Base-by-base conservation (phyloP, 2,113 vertebrate genomes). In the Coreoperca whiteheadi region DNA sequence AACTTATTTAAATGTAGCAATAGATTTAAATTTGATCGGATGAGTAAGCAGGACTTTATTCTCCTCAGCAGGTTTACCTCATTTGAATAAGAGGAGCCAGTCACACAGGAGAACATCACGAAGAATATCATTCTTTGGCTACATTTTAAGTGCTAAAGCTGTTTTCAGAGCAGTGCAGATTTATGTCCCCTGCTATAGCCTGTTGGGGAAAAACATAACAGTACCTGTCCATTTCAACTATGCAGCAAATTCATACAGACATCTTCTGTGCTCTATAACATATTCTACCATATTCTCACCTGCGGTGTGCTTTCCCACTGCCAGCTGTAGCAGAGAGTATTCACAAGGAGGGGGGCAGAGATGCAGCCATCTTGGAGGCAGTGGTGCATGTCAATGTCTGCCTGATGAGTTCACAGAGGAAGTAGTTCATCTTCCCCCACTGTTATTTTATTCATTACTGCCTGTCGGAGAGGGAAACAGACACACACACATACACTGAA, bases 361-460 rank as follows among this genome's bases (percentile, higher is more conserved):
- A 77, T 79, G 87, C 76, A 72, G 79, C 83, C 88, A 91, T 92
- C 70, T 85, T 87, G 80, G 73, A 91, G 56, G 74, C 79, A 92
- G 87, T 77, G 73, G 69, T 91, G 90, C 82, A 81, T 92, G 83
- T 80, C 70, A 82, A 75, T 85, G 88, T 89, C 86, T 85, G 82
- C 74, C 81, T 90, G 77, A 90, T 83, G 87, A 87, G 85, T 86
- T 93, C 88, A 88, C 61, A 67, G 56, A 91, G 87, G 72, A 91
- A 88, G 89, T 85, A 81, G 83, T 87, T 92, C 81, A 86, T 92
- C 82, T 89, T 88, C 69, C 83, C 85, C 70, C 67, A 71, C 81
- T 88, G 70, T 90, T 93, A 88, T 94, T 92, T 91, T 88, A 89
- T 93, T 93, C 76, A 92, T 91, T 83, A 85, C 84, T 71, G 84